Base-by-base conservation (phyloP, 2,888 invertebrate species). In the Hirtodrosophila alboralis region DNA sequence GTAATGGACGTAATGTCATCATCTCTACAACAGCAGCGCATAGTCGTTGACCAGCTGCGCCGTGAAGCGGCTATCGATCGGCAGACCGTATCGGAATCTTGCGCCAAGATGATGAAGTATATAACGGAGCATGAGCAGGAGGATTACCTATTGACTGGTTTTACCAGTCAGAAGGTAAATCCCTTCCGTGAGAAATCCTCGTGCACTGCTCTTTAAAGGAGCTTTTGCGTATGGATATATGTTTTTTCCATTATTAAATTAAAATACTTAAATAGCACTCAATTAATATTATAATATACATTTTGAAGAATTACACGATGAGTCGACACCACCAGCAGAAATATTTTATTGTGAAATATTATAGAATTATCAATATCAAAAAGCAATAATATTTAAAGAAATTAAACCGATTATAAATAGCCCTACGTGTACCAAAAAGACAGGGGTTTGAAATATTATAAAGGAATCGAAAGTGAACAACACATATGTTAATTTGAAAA, bases 1-100 rank as follows among this genome's bases (percentile, higher is more conserved):
- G 94, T 96, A 92, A 96, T 96, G 96, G 96, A 96, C 93, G 96
- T 96, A 95, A 96, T 96, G 95, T 96, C 97, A 93, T 96, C 96
- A 86, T 96, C 95, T 91, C 93, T 98, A 88, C 97, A 97, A 91
- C 97, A 98, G 92, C 98, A 98, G 92, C 88, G 91, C 70, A 95
- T 96, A 91, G 94, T 97, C 84, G 98, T 97, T 60, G 98, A 98
- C 89, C 98, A 98, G 92, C 93, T 98, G 63, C 88, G 98, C 71
- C 93, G 97, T 54, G 98, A 98, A 91, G 98, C 98, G 34, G 94
- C 96, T 45, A 94, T 98, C 59, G 96, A 95, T 88, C 94, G 98
- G 49, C 94, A 97, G 86, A 95, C 95, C 34, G 95, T 96, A 2
- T 97, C 97, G 26, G 95, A 95, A 84, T 97, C 97, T n/a, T 96